Base-by-base conservation (phyloP, 2,113 vertebrate genomes). In the Cranoglanis bouderius region DNA sequence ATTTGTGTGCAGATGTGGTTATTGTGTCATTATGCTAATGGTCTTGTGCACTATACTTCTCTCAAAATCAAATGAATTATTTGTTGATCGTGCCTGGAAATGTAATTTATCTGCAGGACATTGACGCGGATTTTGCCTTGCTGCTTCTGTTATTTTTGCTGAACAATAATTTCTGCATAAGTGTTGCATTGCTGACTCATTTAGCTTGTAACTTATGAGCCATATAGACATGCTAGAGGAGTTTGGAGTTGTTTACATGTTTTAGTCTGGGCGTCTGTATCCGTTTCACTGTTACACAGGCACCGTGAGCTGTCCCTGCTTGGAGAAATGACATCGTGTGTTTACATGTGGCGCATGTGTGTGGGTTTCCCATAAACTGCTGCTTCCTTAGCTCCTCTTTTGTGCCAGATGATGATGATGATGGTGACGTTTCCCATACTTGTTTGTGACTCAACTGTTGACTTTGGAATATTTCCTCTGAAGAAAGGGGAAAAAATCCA, bases 1-100 rank as follows among this genome's bases (percentile, higher is more conserved):
- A 77, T 32, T 83, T 55, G n/a, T 55, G 51, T 59, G 51, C 35
- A 59, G 82, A n/a, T 55, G 32, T 70, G 46, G 82, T 49, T 21
- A 32, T 70, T 29, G 29, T 38, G 5, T 78, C 10, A 74, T 70
- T 67, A 19, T 80, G 67, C 21, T 53, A 70, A n/a, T 55, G 82
- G 82, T 46, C 85, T 87, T 89, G 88, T 91, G 90, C 81, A 82
- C 75, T 67, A 67, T 10, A 67, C 46, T 35, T 84, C 5, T 74
- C 29, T 61, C 13, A 14, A 80, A 78, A 12, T 55, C 16, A 26
- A 19, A 38, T 24, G 1, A 13, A 26, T 24, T 74, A 38, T 72
- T 14, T 43, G 18, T 57, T 18, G 61, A 59, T 35, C 24, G 2
- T 43, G 43, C 29, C 10, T 63, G 24, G 19, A 51, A 57, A 70